Evolutionary conservation across 2,797 vertebrate species (phyloP).

Genomic region (Mormyrus hasselquistii): DNA sequence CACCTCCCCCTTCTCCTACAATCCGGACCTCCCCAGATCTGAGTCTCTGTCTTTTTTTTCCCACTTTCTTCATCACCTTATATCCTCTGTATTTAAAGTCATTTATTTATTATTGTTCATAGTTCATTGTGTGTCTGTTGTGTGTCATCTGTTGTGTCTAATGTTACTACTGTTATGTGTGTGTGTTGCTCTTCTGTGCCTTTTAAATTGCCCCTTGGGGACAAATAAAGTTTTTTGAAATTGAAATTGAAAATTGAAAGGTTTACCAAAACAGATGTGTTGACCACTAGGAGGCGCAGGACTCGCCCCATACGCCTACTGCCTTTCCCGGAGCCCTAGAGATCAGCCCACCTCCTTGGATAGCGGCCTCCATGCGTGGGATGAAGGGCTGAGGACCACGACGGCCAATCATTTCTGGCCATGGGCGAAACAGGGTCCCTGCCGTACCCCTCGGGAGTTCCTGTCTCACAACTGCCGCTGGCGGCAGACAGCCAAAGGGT

Average conservation of each 20-base stretch:
- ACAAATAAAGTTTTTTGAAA: too few relatives aligned
- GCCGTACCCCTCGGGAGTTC: not conserved
- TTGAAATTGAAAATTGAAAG: not conserved
- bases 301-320: not conserved
- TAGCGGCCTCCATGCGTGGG: not conserved
- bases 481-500: not conserved
- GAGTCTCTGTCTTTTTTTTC: too few relatives aligned
- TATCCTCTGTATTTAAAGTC: too few relatives aligned
- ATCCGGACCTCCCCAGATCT: too few relatives aligned
- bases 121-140: too few relatives aligned
- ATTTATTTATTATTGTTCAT: too few relatives aligned
- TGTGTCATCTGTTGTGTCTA: too few relatives aligned
- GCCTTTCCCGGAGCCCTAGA: not conserved
- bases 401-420: not conserved
- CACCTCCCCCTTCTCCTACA: too few relatives aligned
- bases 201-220: too few relatives aligned
- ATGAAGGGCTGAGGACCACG: not conserved
- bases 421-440: not conserved
- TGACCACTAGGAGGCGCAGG: not conserved
- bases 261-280: not conserved
- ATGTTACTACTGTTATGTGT: too few relatives aligned
- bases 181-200: too few relatives aligned
- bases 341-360: not conserved
- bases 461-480: not conserved
- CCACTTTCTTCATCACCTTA: too few relatives aligned